Evolutionary conservation across 2,113 vertebrate species (phyloP), one percentile per base, ranked within the genome.

Genomic region (Vulpes vulpes): DNA sequence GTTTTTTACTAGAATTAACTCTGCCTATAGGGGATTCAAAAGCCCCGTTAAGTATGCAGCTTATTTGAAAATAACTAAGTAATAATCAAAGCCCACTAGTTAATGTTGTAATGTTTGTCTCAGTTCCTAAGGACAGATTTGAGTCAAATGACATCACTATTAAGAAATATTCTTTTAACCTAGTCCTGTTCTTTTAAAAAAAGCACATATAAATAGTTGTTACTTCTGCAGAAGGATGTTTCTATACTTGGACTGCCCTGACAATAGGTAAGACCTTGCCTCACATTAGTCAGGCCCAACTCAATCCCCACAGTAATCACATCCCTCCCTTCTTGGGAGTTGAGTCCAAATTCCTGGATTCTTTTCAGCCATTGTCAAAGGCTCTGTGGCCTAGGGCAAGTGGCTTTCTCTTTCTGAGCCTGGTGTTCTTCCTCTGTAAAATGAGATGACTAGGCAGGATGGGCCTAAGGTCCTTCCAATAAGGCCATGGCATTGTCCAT

Each of bases 1-100:
- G 35, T 22, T 88, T 89, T 71, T 62, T 53, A 74, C 22, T 62
- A 57, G n/a, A 96, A 91, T 89, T 80, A 92, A 57, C 49, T 92
- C 57, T 88, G 55, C 53, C 59, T 43, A 76, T 0, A 59, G 9
- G 30, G 35, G 38, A 78, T 16, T 35, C 71, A 43, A 82, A 81
- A 69, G 59, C 59, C 35, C 17, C 11, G 67, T 55, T 55, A 95
- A 17, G 8, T 23, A 62, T 0, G 49, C 12, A 78, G 76, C 11
- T 82, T 87, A 64, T 74, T 32, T 93, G 32, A 91, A 88, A 95
- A 81, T 32, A 79, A 79, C 27, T 53, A 76, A 51, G 27, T 38
- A 87, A 84, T 49, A 55, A 93, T n/a, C n/a, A 73, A 91, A 62
- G n/a, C 11, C 9, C 27, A 85, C 3, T 12, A 65, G 14, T 53